A percentile compares a stretch with the other conserved stretches of the same genome.
Conservation (phyloP, 2,888 invertebrate genomes). For the Corythucha ciliata region DNA sequence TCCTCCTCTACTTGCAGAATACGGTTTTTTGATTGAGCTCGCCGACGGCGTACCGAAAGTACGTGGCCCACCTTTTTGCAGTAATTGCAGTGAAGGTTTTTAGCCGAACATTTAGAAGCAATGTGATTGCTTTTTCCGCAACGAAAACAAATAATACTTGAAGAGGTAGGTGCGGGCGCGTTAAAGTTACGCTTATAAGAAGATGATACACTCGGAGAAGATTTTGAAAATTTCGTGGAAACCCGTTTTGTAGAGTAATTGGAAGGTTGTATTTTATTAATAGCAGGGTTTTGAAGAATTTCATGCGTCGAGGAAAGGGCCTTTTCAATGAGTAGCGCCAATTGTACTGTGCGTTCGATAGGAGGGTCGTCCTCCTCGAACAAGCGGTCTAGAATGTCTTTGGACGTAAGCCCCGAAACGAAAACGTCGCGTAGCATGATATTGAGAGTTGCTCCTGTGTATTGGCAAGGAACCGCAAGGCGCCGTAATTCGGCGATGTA, state of each 20-base stretch:
- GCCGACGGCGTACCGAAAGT: slow-evolving; percentile 2
- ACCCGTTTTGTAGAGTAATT: too few species aligned
- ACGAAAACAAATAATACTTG: background rate
- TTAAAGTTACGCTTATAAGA: too few species aligned
- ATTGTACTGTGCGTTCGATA: slow-evolving; percentile 5
- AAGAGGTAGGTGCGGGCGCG: background rate
- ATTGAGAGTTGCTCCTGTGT: slow-evolving; percentile 4
- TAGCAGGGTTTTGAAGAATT: slow-evolving; percentile 1
- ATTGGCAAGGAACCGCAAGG: slow-evolving; percentile 3
- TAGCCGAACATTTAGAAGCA: slow-evolving; percentile 1
- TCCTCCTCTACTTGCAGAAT: slow-evolving; percentile 2
- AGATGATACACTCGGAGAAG: too few species aligned
- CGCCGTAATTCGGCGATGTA: slow-evolving; percentile 4
- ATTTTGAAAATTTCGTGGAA: too few species aligned
- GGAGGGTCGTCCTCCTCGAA: slow-evolving; percentile 13
- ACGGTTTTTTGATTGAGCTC: too few species aligned
- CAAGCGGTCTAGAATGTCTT: slow-evolving; percentile 11
- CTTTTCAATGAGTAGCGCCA: slow-evolving; percentile 10
- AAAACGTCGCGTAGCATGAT: slow-evolving; percentile 14
- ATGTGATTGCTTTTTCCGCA: slow-evolving; percentile 1
- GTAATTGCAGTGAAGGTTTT: slow-evolving; percentile 8
- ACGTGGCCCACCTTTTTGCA: slow-evolving; percentile 6
- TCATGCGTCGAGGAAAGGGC: slow-evolving; percentile 7
- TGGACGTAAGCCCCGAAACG: slow-evolving; percentile 13
- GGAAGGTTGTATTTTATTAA: slow-evolving; percentile 6